Conservation (phyloP, 2,113 vertebrate genomes). For the Piaya cayana region DNA sequence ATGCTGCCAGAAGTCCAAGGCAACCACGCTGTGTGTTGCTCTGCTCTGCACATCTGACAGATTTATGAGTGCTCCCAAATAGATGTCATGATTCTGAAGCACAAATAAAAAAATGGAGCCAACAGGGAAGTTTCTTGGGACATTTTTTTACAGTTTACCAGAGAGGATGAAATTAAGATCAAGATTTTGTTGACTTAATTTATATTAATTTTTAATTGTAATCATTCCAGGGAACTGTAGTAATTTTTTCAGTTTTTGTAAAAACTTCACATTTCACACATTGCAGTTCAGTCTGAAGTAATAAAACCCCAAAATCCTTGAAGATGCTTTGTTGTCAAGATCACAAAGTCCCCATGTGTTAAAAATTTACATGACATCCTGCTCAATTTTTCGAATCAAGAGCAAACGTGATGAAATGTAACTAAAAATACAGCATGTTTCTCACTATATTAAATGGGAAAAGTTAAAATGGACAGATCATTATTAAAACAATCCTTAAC, state of each 20-base stretch:
- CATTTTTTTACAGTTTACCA: slow-evolving; percentile 3
- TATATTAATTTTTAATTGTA: not conserved
- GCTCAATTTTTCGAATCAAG: not conserved
- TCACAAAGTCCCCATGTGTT: slow-evolving; percentile 3
- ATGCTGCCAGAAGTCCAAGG: slow-evolving; percentile 58
- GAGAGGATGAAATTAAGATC: not conserved
- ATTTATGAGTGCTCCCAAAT: slow-evolving; percentile 34
- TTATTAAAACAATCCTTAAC: not conserved
- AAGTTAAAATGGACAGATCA: not conserved
- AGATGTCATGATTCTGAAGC: not conserved
- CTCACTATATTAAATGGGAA: not conserved
- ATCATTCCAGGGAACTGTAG: not conserved
- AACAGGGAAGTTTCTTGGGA: slow-evolving; percentile 5
- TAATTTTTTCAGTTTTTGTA: slow-evolving; percentile 24
- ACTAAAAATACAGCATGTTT: not conserved
- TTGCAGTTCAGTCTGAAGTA: not conserved
- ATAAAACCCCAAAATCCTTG: not conserved
- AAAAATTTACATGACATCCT: slow-evolving; percentile 3
- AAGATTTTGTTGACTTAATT: not conserved
- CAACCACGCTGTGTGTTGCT: slow-evolving; percentile 21
- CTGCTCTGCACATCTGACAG: not conserved
- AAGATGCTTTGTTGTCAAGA: not conserved
- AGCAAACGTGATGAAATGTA: not conserved
- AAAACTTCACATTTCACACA: slow-evolving; percentile 16
- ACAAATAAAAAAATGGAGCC: slow-evolving; percentile 12